A percentile compares a stretch with the other conserved stretches of the same genome.
phyloP scores from a whole-genome alignment of 2,113 vertebrate genomes.

The Sander vitreus region DNA sequence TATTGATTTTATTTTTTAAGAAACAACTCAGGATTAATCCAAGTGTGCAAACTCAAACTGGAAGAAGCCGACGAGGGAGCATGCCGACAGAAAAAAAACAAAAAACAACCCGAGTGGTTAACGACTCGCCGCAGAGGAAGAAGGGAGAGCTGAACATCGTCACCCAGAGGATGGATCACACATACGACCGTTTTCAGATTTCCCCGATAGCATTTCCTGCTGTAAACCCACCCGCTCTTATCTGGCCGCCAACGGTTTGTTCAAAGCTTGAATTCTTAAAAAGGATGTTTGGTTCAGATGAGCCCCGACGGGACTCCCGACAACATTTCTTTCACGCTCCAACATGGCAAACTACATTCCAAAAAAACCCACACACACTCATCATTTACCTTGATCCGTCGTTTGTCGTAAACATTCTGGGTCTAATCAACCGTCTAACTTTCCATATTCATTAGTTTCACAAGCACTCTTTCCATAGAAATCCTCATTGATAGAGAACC shows the following conservation, averaged over 20 bases:
- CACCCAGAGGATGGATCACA: neutral
- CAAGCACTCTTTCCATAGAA: neutral
- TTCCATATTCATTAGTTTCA: constrained; percentile 16
- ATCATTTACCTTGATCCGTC: neutral
- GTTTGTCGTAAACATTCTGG: neutral
- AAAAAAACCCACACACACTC: neutral
- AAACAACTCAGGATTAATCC: constrained; percentile 15
- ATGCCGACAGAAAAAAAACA: neutral
- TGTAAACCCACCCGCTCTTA: neutral
- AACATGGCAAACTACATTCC: constrained; percentile 9
- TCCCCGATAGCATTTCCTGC: constrained; percentile 13
- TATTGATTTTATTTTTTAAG: neutral
- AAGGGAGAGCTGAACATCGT: neutral
- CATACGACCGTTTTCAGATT: neutral
- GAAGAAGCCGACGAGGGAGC: neutral
- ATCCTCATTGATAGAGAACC: constrained; percentile 1
- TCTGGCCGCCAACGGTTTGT: neutral
- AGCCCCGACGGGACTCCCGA: neutral
- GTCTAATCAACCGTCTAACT: constrained; percentile 17
- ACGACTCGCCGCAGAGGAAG: constrained; percentile 4
- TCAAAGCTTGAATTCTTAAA: neutral
- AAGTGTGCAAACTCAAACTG: constrained; percentile 24
- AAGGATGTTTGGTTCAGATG: neutral
- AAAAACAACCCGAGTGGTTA: neutral
- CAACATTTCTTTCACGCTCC: neutral